Evolutionary conservation across 2,797 vertebrate genomes (phyloP), one percentile per base, ranked within the genome.

Genomic region (Phataginus tricuspis): DNA sequence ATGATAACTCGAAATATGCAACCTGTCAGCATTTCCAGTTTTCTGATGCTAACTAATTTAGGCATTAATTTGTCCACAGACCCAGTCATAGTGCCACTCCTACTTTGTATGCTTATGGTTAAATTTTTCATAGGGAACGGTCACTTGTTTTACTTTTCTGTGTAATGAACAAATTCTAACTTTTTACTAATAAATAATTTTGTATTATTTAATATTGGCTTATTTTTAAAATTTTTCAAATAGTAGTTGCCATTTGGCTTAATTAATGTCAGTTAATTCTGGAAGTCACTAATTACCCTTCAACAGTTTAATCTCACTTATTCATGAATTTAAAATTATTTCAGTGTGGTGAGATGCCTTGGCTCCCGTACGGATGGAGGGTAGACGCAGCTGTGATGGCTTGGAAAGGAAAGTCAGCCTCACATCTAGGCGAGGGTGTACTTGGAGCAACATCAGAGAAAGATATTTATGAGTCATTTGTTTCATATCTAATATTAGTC

Each of bases 181-280:
- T 84, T 82, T 93, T 90, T 87, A 97, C 92, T 74, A 98, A 97
- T 98, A 97, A 98, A 98, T 96, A 95, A 94, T 92, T 97, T 97
- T 98, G 92, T 96, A 91, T 91, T 82, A 91, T 45, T 80, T 74
- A 87, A 57, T 37, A 6, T 85, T 95, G 86, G 5, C 14, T 84
- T 59, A 6, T 72, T 57, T 87, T 75, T 84, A 42, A 42, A 7
- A 14, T 53, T 93, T 90, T 45, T 69, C 68, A 23, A 63, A 18
- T 61, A 55, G 23, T 42, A 39, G 10, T 74, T 86, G 64, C 29
- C 45, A 45, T 7, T 83, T 90, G 37, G 31, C 69, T 91, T 91
- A 31, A 88, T 59, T 77, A 59, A 37, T 79, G 71, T 34, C 68
- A 53, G n/a, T 37, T 83, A 88, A 71, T 77, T 83, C 68, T 71